A percentile compares a stretch with the other conserved stretches of the same genome.
phyloP scores from a whole-genome alignment of 1,140 invertebrate species.

The Tyrophagus putrescentiae region DNA sequence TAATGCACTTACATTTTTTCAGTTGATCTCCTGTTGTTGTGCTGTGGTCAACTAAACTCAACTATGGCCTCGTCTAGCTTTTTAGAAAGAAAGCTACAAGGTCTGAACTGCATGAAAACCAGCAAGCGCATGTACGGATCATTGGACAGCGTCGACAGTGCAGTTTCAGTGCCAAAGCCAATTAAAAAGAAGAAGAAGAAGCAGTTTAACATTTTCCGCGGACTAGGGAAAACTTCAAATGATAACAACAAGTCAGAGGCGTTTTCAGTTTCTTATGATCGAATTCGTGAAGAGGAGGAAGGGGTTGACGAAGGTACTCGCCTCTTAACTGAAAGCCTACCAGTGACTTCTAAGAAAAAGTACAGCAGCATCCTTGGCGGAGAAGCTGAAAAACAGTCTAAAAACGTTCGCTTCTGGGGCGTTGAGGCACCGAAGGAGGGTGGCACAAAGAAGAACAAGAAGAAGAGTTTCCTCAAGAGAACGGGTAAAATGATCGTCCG shows the following conservation, averaged over 20 bases:
- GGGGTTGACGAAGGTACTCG: neutral
- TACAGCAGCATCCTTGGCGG: neutral
- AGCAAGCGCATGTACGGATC: neutral
- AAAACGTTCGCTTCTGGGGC: neutral
- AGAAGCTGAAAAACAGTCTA: neutral
- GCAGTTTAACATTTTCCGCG: neutral
- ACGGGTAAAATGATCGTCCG: slow-evolving; percentile 15
- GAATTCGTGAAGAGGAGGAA: neutral
- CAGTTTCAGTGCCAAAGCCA: neutral
- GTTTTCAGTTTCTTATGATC: neutral
- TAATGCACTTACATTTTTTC: too few species aligned
- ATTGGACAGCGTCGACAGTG: neutral
- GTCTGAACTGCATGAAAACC: slow-evolving; percentile 10
- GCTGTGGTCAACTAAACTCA: too few species aligned
- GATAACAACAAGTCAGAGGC: neutral
- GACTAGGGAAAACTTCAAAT: neutral
- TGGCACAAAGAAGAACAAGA: slow-evolving; percentile 17
- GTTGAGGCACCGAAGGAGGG: neutral
- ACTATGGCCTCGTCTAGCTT: neutral
- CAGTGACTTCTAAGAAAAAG: neutral
- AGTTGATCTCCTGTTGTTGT: too few species aligned
- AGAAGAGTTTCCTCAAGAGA: slow-evolving; percentile 15
- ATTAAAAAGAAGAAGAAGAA: neutral
- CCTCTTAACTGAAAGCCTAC: neutral
- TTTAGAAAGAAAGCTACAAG: neutral